Conservation (phyloP, 2,113 vertebrate species). For the Anolis carolinensis region DNA sequence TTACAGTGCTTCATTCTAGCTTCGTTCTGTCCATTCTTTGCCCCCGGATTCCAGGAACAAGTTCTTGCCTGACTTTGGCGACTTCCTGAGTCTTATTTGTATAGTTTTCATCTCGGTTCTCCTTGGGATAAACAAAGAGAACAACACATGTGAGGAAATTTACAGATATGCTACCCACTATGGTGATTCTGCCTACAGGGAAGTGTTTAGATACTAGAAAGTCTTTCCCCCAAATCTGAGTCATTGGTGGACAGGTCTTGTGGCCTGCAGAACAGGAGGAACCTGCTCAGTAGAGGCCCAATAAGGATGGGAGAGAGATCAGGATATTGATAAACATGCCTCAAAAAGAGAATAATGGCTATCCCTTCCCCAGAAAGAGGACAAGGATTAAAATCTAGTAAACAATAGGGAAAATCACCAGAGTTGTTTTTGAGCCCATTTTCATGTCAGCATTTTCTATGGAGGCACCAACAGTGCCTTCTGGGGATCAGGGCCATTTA, state of each 20-base stretch:
- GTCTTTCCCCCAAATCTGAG: not conserved
- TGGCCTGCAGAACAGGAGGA: not conserved
- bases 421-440: not conserved
- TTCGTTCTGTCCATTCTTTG: not conserved
- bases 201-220: not conserved
- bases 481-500: not conserved
- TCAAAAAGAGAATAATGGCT: not conserved
- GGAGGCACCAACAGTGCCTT: not conserved
- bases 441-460: not conserved
- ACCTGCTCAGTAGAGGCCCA: not conserved
- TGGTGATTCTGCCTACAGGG: not conserved
- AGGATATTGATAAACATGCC: not conserved
- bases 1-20: not conserved
- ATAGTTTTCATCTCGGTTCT: not conserved
- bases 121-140: not conserved
- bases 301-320: not conserved
- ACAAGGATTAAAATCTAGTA: not conserved
- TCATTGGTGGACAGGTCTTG: not conserved
- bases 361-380: not conserved
- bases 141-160: not conserved
- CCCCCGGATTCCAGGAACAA: not conserved
- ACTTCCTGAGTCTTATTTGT: not conserved
- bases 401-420: too few species aligned
- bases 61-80: not conserved
- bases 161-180: not conserved